A percentile compares a stretch with the other conserved stretches of the same genome.
Conservation (phyloP, 2,113 vertebrate species). For the Mesocricetus auratus region DNA sequence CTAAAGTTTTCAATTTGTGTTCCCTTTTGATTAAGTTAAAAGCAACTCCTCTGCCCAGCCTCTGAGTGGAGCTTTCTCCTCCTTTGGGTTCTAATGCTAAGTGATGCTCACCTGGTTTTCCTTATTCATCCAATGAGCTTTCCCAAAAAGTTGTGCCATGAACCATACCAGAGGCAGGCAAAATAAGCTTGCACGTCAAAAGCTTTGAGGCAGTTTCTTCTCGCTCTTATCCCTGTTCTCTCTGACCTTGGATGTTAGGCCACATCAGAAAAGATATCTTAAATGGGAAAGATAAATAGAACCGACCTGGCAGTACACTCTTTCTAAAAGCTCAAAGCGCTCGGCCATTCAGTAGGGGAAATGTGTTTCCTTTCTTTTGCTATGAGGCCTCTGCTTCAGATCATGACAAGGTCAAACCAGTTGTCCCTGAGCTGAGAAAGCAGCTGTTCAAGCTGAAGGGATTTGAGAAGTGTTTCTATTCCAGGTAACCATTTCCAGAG, state of each 20-base stretch:
- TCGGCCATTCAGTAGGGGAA: background rate
- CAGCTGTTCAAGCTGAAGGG: background rate
- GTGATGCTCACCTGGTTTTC: background rate
- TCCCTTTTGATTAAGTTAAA: conserved; percentile 21
- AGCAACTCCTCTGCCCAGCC: background rate
- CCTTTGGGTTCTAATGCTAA: background rate
- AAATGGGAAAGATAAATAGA: conserved; percentile 26
- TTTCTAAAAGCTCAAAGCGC: conserved; percentile 24
- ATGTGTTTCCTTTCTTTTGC: conserved; percentile 3
- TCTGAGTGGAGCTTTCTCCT: background rate
- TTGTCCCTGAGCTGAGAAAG: conserved; percentile 24
- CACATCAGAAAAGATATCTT: background rate
- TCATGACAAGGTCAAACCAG: conserved; percentile 45
- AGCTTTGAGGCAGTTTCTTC: conserved; percentile 12
- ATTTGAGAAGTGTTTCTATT: conserved; percentile 33
- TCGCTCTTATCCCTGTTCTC: background rate
- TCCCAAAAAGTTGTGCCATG: background rate
- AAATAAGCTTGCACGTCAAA: background rate
- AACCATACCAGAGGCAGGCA: background rate
- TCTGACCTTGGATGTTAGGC: background rate
- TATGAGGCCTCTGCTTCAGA: background rate
- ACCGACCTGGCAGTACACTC: background rate
- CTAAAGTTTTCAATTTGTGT: conserved; percentile 4
- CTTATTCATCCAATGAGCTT: background rate
- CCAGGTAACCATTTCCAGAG: background rate